Evolutionary conservation across 2,888 invertebrate genomes (phyloP).

Genomic region (Orthosia gothica): DNA sequence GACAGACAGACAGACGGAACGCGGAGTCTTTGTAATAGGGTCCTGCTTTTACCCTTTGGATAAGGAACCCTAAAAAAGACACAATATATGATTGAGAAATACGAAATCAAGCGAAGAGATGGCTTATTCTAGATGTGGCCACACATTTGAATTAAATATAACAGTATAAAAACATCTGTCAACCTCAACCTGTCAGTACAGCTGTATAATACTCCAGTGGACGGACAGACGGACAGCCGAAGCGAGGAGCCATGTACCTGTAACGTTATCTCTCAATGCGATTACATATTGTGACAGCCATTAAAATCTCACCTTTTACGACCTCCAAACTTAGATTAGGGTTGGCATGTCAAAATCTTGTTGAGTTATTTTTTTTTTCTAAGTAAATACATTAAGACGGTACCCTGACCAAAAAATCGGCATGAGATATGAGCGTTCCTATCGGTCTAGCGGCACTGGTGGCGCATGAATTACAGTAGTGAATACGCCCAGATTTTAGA

Average conservation of each 20-base stretch:
- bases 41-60: too few relatives aligned
- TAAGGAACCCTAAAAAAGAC: too few relatives aligned
- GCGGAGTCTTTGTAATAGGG: too few relatives aligned
- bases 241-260: constrained; percentile 49
- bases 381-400: too few relatives aligned
- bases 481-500: too few relatives aligned
- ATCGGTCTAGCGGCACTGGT: too few relatives aligned
- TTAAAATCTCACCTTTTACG: constrained; percentile 77
- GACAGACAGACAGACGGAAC: too few relatives aligned
- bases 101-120: not conserved
- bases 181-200: constrained; percentile 47
- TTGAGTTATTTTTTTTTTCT: not conserved
- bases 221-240: constrained; percentile 64
- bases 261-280: constrained; percentile 67
- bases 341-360: constrained; percentile 41
- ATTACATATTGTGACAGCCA: constrained; percentile 72
- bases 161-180: constrained; percentile 44
- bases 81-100: not conserved
- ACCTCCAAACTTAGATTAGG: constrained; percentile 65
- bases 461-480: too few relatives aligned
- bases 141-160: constrained; percentile 31
- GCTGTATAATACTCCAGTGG: constrained; percentile 39
- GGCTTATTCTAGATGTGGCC: not conserved
- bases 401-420: too few relatives aligned
- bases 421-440: too few relatives aligned